These are phyloP conservation scores for Thaumatotibia leucotreta DNA, from an alignment of 1,140 invertebrate genomes.

Conservation along the genomic window DNA sequence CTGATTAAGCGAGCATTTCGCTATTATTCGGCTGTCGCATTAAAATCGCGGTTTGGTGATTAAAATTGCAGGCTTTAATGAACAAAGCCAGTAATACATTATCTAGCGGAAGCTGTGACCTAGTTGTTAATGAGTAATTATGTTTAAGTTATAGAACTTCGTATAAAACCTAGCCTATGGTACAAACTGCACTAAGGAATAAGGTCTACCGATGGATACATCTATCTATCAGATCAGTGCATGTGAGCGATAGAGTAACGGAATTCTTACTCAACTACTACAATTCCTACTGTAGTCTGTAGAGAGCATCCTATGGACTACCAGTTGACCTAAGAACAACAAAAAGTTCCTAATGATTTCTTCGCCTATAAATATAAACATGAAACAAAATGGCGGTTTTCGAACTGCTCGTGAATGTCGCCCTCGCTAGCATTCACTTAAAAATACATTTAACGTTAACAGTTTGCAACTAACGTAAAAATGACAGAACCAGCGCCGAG, in stretches of 20 bases:
- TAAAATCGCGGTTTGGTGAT: background rate
- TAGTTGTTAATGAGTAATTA: background rate
- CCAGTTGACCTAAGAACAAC: no score
- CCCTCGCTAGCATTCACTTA: background rate
- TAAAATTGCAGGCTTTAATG: background rate
- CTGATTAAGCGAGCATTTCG: background rate
- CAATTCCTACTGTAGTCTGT: no score
- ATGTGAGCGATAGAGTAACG: no score
- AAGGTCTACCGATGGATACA: no score
- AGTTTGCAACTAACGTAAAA: background rate
- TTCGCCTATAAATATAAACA: no score
- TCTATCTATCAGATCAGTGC: no score
- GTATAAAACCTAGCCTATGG: no score
- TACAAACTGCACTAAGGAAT: no score
- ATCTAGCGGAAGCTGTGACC: background rate
- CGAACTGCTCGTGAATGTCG: background rate
- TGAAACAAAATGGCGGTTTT: background rate
- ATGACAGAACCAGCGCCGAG: background rate
- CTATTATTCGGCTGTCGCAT: background rate
- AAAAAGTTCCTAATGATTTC: no score
- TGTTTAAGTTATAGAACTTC: no score
- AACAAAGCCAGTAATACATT: background rate
- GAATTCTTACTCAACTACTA: no score
- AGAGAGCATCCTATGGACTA: no score
- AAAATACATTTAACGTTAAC: background rate